Evolutionary conservation across 2,113 vertebrate species (phyloP), one percentile per base, ranked within the genome.

Genomic region (Triplophysa dalaica): DNA sequence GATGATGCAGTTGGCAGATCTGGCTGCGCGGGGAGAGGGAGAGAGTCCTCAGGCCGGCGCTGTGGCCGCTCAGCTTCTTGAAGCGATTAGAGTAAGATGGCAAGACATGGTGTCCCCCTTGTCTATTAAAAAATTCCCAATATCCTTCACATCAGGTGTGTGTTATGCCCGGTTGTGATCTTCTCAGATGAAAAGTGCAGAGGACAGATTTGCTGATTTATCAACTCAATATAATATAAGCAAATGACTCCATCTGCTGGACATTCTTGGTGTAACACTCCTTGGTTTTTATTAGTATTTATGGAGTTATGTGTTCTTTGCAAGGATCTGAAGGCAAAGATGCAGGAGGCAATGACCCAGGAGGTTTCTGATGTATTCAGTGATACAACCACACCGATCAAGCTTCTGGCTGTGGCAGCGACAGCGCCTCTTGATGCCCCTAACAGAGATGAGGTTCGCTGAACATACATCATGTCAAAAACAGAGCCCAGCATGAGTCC

Each of bases 271-370:
- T 1, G 43, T 29, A 13, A 41, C 54, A 56, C 7, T 38, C 13
- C 19, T 50, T 45, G n/a, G 43, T 52, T 68, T 58, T 43, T 21
- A 69, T 21, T 13, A 26, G 29, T 17, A 0, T 45, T 33, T 29
- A 63, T 1, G 41, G 19, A 43, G 10, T 4, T 3, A 62, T 79
- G 19, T 45, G 43, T 65, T 45, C 79, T 6, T 43, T 61, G 26
- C 21, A 84, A 99, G 97, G 97, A 98, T 88, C 90, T 99, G 83
- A 98, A 98, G 92, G 83, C 94, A 33, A 94, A 90, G 85, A 99
- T 99, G 98, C 97, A 99, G 87, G 96, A 98, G 85, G 96, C 96
- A 22, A 99, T 99, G 97, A 99, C 98, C 43, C 96, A 98, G 88
- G 97, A 99, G 82, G 97, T 99, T 43, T 99, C 97, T 19, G 98